These are phyloP conservation scores for Lacerta bilineata DNA, from an alignment of 2,797 vertebrate species.

Conservation along the genomic window DNA sequence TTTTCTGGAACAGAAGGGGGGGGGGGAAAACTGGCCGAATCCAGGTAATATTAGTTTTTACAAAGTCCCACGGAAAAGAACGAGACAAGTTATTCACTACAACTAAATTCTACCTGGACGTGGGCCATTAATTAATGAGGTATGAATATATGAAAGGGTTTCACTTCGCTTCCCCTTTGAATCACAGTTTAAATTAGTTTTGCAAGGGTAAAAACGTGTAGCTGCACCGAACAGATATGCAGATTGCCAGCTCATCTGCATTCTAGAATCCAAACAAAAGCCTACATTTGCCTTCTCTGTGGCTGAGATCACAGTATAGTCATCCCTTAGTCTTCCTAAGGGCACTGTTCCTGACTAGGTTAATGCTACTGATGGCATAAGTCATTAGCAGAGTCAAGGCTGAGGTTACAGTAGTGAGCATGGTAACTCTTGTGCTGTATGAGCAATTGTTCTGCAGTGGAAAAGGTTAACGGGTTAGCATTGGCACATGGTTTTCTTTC, in stretches of 20 bases:
- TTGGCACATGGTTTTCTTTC: background rate
- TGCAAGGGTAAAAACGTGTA: conserved; percentile 57
- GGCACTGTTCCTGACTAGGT: no score
- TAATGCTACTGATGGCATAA: background rate
- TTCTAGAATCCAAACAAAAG: background rate
- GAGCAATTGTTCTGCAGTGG: background rate
- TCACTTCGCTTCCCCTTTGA: conserved; percentile 69
- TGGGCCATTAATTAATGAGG: conserved; percentile 56
- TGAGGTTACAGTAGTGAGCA: conserved; percentile 2
- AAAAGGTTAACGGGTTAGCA: background rate
- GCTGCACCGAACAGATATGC: conserved; percentile 56
- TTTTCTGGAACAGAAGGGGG: conserved; percentile 59
- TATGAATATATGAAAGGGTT: conserved; percentile 60
- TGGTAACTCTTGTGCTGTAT: background rate
- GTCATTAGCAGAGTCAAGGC: background rate
- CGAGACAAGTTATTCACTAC: conserved; percentile 6
- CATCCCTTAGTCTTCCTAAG: background rate
- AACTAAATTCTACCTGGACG: background rate
- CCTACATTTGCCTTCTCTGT: conserved; percentile 34
- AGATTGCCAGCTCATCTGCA: conserved; percentile 30
- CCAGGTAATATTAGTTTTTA: conserved; percentile 12
- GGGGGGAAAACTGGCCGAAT: conserved; percentile 16
- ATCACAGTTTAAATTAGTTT: conserved; percentile 77
- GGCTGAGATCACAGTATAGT: background rate
- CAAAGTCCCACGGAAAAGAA: background rate